Evolutionary conservation across 2,888 invertebrate species (phyloP), one percentile per base, ranked within the genome.

Genomic region (Baronia brevicornis): DNA sequence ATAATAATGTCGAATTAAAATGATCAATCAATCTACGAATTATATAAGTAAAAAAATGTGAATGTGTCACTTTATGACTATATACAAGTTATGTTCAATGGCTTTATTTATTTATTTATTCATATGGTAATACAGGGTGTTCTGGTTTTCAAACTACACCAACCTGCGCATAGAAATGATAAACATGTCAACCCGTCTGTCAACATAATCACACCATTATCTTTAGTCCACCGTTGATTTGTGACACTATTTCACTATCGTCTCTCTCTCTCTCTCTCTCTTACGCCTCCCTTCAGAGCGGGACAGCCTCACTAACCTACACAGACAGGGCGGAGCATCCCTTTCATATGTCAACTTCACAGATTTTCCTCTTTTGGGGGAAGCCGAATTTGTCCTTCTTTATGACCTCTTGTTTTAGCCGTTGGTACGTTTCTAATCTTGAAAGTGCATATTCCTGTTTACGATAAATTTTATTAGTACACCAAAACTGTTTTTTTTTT

Each of bases 401-500:
- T n/a, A 84, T 60, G 0, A 71, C 54, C 27, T 89, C 88, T 17
- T 86, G 85, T 46, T 90, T 90, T 3, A 89, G 64, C n/a, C 85
- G 66, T 28, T 86, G 82, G 65, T 91, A 92, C 5, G 85, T 86
- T 19, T 88, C 87, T 21, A 90, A 60, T 38, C 91, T 75, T 4
- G 86, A 84, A 0, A 86, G 68, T 0, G 88, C 90, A 60, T 90
- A 91, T 60, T 91, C 91, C 91, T 92, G 65, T 1, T 63, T 71
- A 35, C 38, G 43, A 41, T 44, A 28, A 11, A 10, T 13, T 1
- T 14, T 2, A 12, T 9, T 20, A 28, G 5, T 10, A 12, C 7
- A 4, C n/a, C 3, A 22, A 22, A 22, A n/a, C n/a, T n/a, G n/a
- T n/a, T n/a, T n/a, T n/a, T n/a, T n/a, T n/a, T n/a, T n/a, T n/a